phyloP scores from a whole-genome alignment of 2,888 invertebrate genomes.

The Sepiola atlantica region DNA sequence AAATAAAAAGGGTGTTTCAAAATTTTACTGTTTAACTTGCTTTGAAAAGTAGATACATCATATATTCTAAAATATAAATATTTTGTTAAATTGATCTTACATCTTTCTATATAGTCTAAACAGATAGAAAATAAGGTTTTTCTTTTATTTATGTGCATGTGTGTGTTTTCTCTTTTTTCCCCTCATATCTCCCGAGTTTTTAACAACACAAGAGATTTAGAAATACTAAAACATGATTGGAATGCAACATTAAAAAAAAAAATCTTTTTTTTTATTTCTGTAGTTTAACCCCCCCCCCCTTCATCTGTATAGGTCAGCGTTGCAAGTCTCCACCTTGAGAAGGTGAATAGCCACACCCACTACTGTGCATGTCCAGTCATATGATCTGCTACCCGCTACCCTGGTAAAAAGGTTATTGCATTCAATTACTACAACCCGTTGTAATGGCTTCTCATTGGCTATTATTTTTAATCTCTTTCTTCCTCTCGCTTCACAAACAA shows the following conservation, averaged over 20 bases:
- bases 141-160: not conserved
- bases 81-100: not conserved
- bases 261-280: not conserved
- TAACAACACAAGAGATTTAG: not conserved
- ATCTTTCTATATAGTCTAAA: not conserved
- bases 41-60: not conserved
- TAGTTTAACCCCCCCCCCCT: not conserved
- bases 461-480: conserved; percentile 21
- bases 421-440: not conserved
- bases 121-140: not conserved
- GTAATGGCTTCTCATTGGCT: conserved; percentile 32
- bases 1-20: not conserved
- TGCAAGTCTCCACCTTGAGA: conserved; percentile 12
- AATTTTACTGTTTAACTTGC: not conserved
- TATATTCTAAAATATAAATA: not conserved
- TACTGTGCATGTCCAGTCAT: conserved; percentile 32
- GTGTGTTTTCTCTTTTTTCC: not conserved
- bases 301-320: conserved; percentile 32
- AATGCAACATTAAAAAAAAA: not conserved
- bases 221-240: not conserved
- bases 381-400: conserved; percentile 21
- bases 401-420: conserved; percentile 23
- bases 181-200: not conserved
- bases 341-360: conserved; percentile 23
- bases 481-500: conserved; percentile 14